Percentiles rank a stretch among this genome's conserved stretches.
phyloP scores from a whole-genome alignment of 2,113 vertebrate species.

The Balaeniceps rex region DNA sequence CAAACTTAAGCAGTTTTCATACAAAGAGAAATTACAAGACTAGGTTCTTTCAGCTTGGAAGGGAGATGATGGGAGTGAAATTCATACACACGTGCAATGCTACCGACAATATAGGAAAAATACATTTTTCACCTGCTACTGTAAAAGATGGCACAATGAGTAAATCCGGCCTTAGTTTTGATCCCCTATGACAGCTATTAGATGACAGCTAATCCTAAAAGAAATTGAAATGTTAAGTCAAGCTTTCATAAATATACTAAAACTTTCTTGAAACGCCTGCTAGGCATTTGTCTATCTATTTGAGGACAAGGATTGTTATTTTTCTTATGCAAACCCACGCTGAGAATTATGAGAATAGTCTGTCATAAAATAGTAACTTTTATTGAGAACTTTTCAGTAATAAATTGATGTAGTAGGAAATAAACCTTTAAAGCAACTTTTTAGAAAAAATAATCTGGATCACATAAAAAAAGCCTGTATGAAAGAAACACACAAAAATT shows the following conservation, averaged over 20 bases:
- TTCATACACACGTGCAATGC: fast-evolving
- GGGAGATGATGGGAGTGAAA: too few species aligned
- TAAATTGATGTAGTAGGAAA: neutral
- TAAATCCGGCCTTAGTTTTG: neutral
- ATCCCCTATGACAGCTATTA: neutral
- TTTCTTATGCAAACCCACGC: neutral
- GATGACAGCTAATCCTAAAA: neutral
- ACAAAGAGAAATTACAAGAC: too few species aligned
- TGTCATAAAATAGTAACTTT: neutral
- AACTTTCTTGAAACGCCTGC: neutral
- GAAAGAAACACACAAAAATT: neutral
- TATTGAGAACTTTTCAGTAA: neutral
- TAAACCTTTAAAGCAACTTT: neutral
- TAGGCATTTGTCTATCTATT: neutral
- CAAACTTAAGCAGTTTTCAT: too few species aligned
- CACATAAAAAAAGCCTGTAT: neutral
- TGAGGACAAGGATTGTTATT: neutral
- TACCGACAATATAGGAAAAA: neutral
- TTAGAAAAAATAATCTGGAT: neutral
- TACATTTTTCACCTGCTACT: neutral
- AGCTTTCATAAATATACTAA: neutral
- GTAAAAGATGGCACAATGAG: neutral
- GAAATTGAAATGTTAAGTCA: neutral
- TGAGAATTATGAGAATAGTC: neutral
- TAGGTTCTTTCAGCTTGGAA: too few species aligned